Conservation (phyloP, 2,797 vertebrate genomes). For the Sebastes trivittatus region DNA sequence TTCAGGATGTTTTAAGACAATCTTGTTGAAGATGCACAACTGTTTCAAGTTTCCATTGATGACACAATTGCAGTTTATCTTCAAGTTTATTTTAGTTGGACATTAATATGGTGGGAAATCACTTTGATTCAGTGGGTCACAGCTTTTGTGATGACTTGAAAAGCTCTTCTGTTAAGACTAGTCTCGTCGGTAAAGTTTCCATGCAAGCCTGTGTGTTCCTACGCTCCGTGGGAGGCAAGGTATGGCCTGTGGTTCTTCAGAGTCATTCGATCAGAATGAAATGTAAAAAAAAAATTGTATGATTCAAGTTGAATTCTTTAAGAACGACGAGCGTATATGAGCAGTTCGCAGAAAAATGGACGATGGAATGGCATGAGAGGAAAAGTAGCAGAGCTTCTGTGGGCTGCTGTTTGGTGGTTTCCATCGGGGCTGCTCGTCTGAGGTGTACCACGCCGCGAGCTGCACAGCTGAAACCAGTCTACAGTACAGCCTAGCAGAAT, state of each 20-base stretch:
- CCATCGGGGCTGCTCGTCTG: constrained; percentile 19
- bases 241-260: constrained; percentile 24
- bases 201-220: constrained; percentile 23
- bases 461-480: constrained; percentile 14
- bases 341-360: not conserved
- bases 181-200: constrained; percentile 50
- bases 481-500: not conserved
- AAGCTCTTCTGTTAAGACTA: constrained; percentile 56
- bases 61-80: constrained; percentile 38
- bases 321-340: not conserved
- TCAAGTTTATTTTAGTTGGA: constrained; percentile 23
- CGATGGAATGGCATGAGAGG: not conserved
- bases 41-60: constrained; percentile 51
- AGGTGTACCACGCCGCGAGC: constrained; percentile 4
- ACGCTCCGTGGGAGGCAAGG: constrained; percentile 38
- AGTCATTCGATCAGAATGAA: constrained; percentile 29
- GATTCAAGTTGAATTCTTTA: constrained; percentile 23
- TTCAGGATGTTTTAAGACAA: constrained; percentile 16
- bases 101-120: constrained; percentile 67
- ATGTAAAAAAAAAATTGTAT: not conserved
- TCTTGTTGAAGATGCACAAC: constrained; percentile 18
- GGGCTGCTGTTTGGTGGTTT: constrained; percentile 6
- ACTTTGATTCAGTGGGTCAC: constrained; percentile 58
- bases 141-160: constrained; percentile 50
- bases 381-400: not conserved